Evolutionary conservation across 2,797 vertebrate genomes (phyloP).

Genomic region (Eidolon dupreanum): DNA sequence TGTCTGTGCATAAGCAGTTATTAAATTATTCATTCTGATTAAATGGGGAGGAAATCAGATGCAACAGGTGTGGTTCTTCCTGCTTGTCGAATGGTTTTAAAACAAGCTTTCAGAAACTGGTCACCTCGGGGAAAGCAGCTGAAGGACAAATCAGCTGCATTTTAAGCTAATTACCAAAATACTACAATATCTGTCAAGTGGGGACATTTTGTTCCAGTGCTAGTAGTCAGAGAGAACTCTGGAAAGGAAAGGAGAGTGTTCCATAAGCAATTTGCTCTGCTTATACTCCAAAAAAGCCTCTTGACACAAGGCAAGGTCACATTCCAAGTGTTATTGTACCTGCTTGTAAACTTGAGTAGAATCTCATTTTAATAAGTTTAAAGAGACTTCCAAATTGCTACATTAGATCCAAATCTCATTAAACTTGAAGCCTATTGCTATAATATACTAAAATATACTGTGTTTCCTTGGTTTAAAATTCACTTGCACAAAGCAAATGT

Average conservation of each 20-base stretch:
- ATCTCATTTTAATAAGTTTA: conserved; percentile 63
- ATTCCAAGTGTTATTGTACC: conserved; percentile 39
- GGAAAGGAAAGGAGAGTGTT: conserved; percentile 59
- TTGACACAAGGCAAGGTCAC: conserved; percentile 1
- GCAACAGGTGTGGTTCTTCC: conserved; percentile 84
- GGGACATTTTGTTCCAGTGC: conserved; percentile 75
- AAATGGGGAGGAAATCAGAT: conserved; percentile 80
- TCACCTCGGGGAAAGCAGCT: conserved; percentile 76
- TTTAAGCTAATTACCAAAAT: conserved; percentile 85
- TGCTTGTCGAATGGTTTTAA: conserved; percentile 79
- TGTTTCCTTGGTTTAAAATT: conserved; percentile 61
- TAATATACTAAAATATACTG: conserved; percentile 48
- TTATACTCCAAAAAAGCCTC: conserved; percentile 37
- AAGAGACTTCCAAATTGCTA: conserved; percentile 65
- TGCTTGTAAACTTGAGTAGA: conserved; percentile 47
- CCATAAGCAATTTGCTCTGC: conserved; percentile 69
- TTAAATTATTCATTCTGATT: conserved; percentile 86
- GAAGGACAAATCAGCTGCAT: conserved; percentile 83
- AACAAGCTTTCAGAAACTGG: conserved; percentile 79
- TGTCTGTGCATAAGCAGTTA: conserved; percentile 45
- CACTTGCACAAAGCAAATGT: conserved; percentile 42
- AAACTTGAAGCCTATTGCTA: conserved; percentile 54
- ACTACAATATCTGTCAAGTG: conserved; percentile 79
- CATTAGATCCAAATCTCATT: conserved; percentile 63
- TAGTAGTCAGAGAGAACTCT: conserved; percentile 58